Percentiles rank a stretch among this genome's conserved stretches.
Evolutionary conservation across 2,797 vertebrate species (phyloP).

Genomic region (Sphaeramia orbicularis): DNA sequence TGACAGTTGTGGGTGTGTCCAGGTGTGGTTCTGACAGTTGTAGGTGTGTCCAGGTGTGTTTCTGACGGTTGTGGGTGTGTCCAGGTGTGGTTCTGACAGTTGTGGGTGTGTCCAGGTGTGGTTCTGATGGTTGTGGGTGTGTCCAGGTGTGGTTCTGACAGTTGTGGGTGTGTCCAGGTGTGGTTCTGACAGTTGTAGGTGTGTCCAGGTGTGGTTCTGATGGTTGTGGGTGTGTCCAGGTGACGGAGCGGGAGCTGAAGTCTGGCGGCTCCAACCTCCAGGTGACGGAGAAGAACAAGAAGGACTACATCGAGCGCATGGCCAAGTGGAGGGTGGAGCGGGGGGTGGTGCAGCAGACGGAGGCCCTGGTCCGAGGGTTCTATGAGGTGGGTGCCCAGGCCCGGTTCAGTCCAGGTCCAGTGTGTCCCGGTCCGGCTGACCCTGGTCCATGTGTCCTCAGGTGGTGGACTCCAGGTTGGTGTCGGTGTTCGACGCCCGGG

Average conservation of each 20-base stretch:
- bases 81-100: too few relatives aligned
- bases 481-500: conserved; percentile 98
- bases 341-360: conserved; percentile 96
- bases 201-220: not conserved
- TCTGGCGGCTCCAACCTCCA: conserved; percentile 94
- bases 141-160: too few relatives aligned
- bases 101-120: too few relatives aligned
- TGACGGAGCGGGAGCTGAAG: conserved; percentile 96
- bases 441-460: conserved; percentile 68
- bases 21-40: too few relatives aligned
- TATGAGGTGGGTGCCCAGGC: too few relatives aligned
- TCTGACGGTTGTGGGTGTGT: too few relatives aligned
- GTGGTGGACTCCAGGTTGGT: conserved; percentile 97
- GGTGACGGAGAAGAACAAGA: conserved; percentile 98
- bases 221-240: conserved; percentile 76
- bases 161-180: too few relatives aligned
- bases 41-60: too few relatives aligned
- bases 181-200: too few relatives aligned
- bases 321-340: conserved; percentile 97
- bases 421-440: not conserved
- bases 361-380: conserved; percentile 95
- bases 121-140: too few relatives aligned
- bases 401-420: too few relatives aligned
- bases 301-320: conserved; percentile 97
- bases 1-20: too few relatives aligned